These are phyloP conservation scores for Alsophila aescularia DNA, from an alignment of 2,888 invertebrate species.

Conservation along the genomic window DNA sequence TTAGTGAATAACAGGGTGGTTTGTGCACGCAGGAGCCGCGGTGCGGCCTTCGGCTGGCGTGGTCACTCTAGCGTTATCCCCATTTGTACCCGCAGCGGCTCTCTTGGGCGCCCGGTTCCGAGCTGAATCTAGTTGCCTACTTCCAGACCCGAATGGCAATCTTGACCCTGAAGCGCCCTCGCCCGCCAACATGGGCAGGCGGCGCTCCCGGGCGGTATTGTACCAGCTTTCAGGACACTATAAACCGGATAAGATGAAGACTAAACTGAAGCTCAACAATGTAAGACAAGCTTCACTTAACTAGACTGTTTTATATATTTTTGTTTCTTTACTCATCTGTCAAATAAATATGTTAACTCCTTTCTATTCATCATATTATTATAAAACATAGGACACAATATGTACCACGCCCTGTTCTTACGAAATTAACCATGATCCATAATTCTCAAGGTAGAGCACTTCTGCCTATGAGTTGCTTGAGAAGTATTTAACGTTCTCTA, in stretches of 20 bases:
- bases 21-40: slow-evolving; percentile 83
- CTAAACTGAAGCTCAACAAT: slow-evolving; percentile 97
- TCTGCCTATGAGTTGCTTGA: background rate
- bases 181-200: slow-evolving; percentile 94
- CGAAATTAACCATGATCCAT: background rate
- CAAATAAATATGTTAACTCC: background rate
- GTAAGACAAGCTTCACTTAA: slow-evolving; percentile 84
- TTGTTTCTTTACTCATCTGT: background rate
- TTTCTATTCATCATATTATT: background rate
- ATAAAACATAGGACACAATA: too few species aligned
- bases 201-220: slow-evolving; percentile 96
- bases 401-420: background rate
- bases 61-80: slow-evolving; percentile 86
- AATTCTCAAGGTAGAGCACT: background rate
- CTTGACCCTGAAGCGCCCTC: slow-evolving; percentile 92
- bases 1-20: slow-evolving; percentile 76
- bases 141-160: slow-evolving; percentile 92
- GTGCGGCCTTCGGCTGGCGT: slow-evolving; percentile 85
- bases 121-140: slow-evolving; percentile 91
- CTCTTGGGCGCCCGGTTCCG: slow-evolving; percentile 91
- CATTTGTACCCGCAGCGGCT: slow-evolving; percentile 89
- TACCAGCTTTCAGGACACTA: slow-evolving; percentile 99
- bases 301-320: background rate
- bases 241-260: slow-evolving; percentile 96
- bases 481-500: background rate